Evolutionary conservation across 2,888 invertebrate species (phyloP), one percentile per base, ranked within the genome.

Genomic region (Athalia cordata): DNA sequence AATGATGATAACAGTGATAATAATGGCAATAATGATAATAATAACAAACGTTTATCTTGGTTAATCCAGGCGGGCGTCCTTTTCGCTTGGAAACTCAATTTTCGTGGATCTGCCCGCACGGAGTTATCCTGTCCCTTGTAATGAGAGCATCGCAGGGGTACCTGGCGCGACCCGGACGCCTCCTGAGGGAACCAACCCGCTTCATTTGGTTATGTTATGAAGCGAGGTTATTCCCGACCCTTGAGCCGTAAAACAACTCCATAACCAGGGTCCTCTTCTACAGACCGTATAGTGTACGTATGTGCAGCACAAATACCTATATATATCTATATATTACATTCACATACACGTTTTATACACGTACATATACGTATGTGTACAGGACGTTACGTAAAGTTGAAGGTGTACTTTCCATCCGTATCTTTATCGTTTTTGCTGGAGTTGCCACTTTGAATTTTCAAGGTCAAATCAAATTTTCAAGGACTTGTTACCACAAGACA

Each of bases 151-250:
- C 68, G 45, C n/a, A 61, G 47, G 55, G 15, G 49, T 77, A 77
- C 77, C 67, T 68, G 77, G 45, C 65, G 67, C 77, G 77, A 77
- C 68, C 77, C 77, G 57, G 77, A 68, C 75, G 75, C 68, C 77
- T 77, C 68, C 77, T 77, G 59, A 67, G 61, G 77, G 68, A 52
- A 50, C 67, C 49, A 68, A 61, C 77, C 68, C 77, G 77, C 77
- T 77, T 77, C 77, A 77, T 77, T 77, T 77, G 77, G 77, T 67
- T 77, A 77, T 68, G 68, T 77, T 77, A 77, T 77, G 77, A 77
- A 77, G 77, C 77, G 77, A 67, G 77, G 77, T 77, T 77, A 77
- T 50, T 59, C 68, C 59, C 77, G 68, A 77, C 77, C 77, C 77
- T 68, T 15, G 68, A 77, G 68, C 77, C 67, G 77, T 77, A 77